These are phyloP conservation scores for Eupithecia subumbrata DNA, from an alignment of 2,888 invertebrate genomes.

Conservation along the genomic window DNA sequence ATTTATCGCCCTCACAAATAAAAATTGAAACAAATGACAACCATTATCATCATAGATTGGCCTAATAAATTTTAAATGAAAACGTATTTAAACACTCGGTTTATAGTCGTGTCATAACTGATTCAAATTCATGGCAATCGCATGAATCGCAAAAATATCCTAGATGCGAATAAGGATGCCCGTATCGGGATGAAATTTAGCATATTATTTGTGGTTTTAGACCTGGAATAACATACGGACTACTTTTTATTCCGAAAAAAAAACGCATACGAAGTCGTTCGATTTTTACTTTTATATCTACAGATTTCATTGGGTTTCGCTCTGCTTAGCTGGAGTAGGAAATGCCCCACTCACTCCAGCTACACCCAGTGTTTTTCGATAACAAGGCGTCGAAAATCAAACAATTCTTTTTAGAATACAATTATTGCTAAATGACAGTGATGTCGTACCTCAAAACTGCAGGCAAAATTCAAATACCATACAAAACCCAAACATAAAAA, in stretches of 20 bases:
- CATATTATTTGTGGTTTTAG: neutral
- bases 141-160: neutral
- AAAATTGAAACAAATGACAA: neutral
- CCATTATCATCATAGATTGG: neutral
- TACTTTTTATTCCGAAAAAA: neutral
- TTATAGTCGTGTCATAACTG: slow-evolving; percentile 15
- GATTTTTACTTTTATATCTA: neutral
- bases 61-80: neutral
- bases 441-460: neutral
- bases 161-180: neutral
- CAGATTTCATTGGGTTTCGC: neutral
- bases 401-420: neutral
- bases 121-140: slow-evolving; percentile 11
- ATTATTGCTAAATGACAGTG: neutral
- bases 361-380: neutral
- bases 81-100: slow-evolving; percentile 1
- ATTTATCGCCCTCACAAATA: neutral
- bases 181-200: neutral
- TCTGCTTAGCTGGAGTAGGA: neutral
- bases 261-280: neutral
- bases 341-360: neutral
- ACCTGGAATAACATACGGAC: too few species aligned
- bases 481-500: neutral
- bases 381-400: neutral
- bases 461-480: neutral